phyloP scores from a whole-genome alignment of 2,113 vertebrate species.

The Coregonus clupeaformis region DNA sequence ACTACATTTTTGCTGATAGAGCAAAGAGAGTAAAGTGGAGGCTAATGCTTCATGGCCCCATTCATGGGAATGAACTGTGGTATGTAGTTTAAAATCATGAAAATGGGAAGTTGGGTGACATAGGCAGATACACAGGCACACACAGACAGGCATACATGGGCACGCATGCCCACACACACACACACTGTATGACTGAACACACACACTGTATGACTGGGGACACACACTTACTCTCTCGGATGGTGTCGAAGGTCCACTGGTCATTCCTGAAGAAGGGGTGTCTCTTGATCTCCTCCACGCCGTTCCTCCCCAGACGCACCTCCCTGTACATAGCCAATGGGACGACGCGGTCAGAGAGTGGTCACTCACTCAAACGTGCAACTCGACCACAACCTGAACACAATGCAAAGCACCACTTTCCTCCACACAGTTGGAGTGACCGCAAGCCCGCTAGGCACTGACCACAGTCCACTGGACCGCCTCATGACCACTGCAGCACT shows the following conservation, averaged over 20 bases:
- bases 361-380: background rate
- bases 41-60: no score
- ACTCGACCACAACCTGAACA: conserved; percentile 20
- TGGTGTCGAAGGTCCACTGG: conserved; percentile 97
- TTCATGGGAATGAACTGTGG: no score
- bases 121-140: no score
- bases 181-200: no score
- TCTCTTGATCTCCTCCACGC: conserved; percentile 92
- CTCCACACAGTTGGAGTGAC: no score
- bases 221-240: conserved; percentile 69
- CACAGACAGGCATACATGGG: no score
- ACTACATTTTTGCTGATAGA: no score
- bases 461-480: no score
- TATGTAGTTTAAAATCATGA: background rate
- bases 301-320: conserved; percentile 73
- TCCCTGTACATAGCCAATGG: conserved; percentile 37
- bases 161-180: background rate
- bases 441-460: no score
- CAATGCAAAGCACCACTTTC: background rate
- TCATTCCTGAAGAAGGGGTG: conserved; percentile 96
- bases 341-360: background rate
- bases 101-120: background rate
- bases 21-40: no score
- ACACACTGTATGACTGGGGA: no score
- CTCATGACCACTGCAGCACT: no score